Base-by-base conservation (phyloP, 2,797 vertebrate genomes). In the Odontamblyopus lacepedii region DNA sequence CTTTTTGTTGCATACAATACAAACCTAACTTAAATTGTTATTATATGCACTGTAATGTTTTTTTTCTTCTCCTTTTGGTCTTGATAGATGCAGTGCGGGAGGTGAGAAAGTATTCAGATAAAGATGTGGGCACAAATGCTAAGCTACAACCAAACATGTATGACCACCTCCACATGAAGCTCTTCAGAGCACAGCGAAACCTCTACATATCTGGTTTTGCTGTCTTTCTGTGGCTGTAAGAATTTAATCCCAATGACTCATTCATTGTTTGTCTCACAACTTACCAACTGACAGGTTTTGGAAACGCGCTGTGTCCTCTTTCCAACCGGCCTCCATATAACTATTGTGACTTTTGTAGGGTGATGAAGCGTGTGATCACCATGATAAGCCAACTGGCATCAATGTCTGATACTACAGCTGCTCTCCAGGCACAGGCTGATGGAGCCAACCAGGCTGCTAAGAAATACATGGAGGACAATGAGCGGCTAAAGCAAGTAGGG, bases 161-260 rank as follows among this genome's bases (percentile, higher is more conserved):
- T 65, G 96, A 98, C 86, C 95, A 97, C 75, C 87, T 95, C 63
- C 96, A 98, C 84, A 98, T 98, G 97, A 98, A 97, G 91, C 96
- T 98, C 29, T 98, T 98, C 80, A 91, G 97, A 76, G 94, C 96
- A 0, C 97, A 98, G 88, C 95, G 97, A 85, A 98, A 98, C 90
- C 95, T 98, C 57, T 98, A 98, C 86, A 95, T 98, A 86, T 98
- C 97, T 53, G 97, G 97, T 72, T 98, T 98, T 77, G 94, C 96
- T 0, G 91, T 98, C 78, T 97, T 98, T 89, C 95, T 98, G 74
- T 98, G 97, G 97, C 93, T 98, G 97, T 98, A 93, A 96, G 97
- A 95, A 67, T 85, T 67, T 30, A 1, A 23, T 53, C 44, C 69
- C 9, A 7, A 3, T 41, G 32, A 18, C 44, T 59, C 23, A 29